A percentile compares a stretch with the other conserved stretches of the same genome.
Conservation (phyloP, 2,888 invertebrate genomes). For the Tryphoninae sp. region DNA sequence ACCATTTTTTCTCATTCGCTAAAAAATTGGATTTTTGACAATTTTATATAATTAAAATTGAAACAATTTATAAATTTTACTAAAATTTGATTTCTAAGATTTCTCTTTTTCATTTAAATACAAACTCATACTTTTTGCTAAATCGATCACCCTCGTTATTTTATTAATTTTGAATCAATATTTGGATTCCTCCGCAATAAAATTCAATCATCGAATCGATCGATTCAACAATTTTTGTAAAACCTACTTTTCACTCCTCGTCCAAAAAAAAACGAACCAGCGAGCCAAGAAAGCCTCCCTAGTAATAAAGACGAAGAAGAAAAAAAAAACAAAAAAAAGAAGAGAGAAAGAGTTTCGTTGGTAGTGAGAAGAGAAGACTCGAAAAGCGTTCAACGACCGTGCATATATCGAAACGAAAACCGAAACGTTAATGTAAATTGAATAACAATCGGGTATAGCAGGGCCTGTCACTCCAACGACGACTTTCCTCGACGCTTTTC, state of each 20-base stretch:
- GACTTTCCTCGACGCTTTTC: slow-evolving; percentile 73
- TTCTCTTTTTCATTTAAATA: too few relatives aligned
- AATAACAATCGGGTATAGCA: slow-evolving; percentile 78
- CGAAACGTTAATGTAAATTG: slow-evolving; percentile 78
- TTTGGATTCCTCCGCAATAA: background rate
- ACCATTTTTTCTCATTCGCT: background rate
- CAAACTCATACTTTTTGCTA: too few relatives aligned
- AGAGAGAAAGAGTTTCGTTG: slow-evolving; percentile 22
- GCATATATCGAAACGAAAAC: slow-evolving; percentile 74
- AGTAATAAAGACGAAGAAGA: slow-evolving; percentile 60
- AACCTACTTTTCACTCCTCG: slow-evolving; percentile 26
- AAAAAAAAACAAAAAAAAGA: background rate
- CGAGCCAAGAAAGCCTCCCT: slow-evolving; percentile 35
- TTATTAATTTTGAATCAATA: background rate
- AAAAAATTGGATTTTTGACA: background rate
- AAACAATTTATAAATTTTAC: too few relatives aligned
- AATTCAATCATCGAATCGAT: slow-evolving; percentile 9
- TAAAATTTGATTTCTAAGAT: too few relatives aligned
- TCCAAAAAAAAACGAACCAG: slow-evolving; percentile 20
- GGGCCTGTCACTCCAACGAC: slow-evolving; percentile 78
- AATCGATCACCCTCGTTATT: background rate
- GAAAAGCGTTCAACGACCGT: slow-evolving; percentile 76
- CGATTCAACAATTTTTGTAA: slow-evolving; percentile 17
- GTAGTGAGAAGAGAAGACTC: slow-evolving; percentile 43
- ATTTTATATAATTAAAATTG: background rate